Evolutionary conservation across 2,888 invertebrate species (phyloP).

Genomic region (Drosophila diplacantha): DNA sequence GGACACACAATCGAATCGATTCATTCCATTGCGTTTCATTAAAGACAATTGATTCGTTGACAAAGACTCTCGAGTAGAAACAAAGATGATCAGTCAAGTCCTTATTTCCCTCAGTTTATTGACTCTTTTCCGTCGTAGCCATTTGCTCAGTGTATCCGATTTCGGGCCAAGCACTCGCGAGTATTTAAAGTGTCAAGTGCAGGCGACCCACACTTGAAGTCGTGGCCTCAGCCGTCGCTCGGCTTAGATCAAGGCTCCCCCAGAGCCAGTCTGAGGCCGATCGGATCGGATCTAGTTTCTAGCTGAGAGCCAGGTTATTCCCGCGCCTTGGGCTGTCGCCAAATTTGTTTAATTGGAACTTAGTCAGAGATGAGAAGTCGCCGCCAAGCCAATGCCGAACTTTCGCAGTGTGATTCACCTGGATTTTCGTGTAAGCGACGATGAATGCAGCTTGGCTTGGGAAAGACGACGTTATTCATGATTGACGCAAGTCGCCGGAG

Average conservation of each 20-base stretch:
- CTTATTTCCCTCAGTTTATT: conserved; percentile 23
- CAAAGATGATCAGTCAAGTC: conserved; percentile 8
- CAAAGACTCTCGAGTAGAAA: conserved; percentile 2
- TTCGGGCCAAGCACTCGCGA: conserved; percentile 4
- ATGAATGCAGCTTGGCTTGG: conserved; percentile 19
- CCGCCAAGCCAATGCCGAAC: conserved; percentile 13
- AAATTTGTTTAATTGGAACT: conserved; percentile 13
- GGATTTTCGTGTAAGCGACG: conserved; percentile 9
- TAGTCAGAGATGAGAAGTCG: conserved; percentile 30
- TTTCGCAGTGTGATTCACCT: conserved; percentile 45
- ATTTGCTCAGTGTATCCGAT: conserved; percentile 24
- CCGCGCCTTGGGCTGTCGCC: conserved; percentile 12
- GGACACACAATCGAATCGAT: conserved; percentile 64
- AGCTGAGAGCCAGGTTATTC: conserved; percentile 30
- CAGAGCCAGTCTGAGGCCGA: conserved; percentile 24
- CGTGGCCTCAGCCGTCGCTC: conserved; percentile 35
- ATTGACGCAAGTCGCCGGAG: conserved; percentile 7
- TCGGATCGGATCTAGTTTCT: conserved; percentile 26
- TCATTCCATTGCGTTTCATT: conserved; percentile 67
- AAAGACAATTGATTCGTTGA: conserved; percentile 64
- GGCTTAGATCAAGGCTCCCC: conserved; percentile 55
- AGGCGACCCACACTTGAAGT: conserved; percentile 21
- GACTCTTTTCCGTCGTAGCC: not conserved
- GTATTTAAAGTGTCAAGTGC: conserved; percentile 42
- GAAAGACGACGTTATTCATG: conserved; percentile 41